Percentiles rank a stretch among this genome's conserved stretches.
These are phyloP conservation scores for Chymomyza costata DNA, from an alignment of 1,140 invertebrate genomes.

Conservation along the genomic window DNA sequence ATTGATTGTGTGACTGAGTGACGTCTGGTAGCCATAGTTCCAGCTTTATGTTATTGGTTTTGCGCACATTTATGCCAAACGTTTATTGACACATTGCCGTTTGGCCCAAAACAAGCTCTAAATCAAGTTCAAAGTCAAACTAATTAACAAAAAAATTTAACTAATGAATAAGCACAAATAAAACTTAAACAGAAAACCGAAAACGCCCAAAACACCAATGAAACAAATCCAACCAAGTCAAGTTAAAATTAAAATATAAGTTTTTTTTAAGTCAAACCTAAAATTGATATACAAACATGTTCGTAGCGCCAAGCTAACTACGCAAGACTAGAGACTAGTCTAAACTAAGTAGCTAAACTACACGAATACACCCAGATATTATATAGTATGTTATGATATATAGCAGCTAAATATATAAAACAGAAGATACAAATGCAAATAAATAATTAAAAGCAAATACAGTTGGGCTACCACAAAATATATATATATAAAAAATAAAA, in stretches of 20 bases:
- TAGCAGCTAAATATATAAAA: no score
- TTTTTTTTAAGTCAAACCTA: no score
- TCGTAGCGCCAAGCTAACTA: no score
- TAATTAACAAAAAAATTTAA: conserved; percentile 66
- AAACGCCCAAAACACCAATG: conserved; percentile 26
- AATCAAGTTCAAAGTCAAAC: conserved; percentile 73
- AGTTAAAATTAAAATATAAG: no score
- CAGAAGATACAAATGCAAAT: conserved; percentile 38
- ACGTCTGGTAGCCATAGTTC: neutral
- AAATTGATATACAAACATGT: no score
- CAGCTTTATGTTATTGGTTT: no score
- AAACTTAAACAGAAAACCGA: conserved; percentile 2
- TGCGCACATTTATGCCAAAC: conserved; percentile 20
- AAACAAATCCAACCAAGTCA: conserved; percentile 6
- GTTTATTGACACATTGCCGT: conserved; percentile 32
- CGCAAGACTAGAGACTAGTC: no score
- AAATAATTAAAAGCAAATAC: conserved; percentile 66
- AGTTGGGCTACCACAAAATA: conserved; percentile 6
- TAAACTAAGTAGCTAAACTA: no score
- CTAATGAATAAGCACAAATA: conserved; percentile 42
- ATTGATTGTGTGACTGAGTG: neutral
- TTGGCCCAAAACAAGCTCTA: conserved; percentile 51
- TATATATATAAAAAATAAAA: conserved; percentile 1
- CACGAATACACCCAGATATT: no score
- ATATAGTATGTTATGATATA: no score